Conservation (phyloP, 2,888 invertebrate genomes). For the Thecocarcelia acutangulata region DNA sequence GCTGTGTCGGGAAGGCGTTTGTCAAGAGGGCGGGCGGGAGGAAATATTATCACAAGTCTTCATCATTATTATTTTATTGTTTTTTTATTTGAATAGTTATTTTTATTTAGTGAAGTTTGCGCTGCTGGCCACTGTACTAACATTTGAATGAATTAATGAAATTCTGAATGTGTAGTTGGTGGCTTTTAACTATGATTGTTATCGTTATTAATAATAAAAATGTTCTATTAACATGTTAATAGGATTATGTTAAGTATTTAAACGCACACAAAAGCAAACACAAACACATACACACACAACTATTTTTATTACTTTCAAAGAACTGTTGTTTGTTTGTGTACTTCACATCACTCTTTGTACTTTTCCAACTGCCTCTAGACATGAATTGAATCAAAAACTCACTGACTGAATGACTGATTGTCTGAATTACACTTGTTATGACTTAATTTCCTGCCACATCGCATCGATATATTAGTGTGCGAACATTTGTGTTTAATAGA, state of each 20-base stretch:
- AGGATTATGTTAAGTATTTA: constrained; percentile 58
- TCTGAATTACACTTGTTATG: constrained; percentile 46
- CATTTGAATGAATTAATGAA: constrained; percentile 9
- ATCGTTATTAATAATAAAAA: constrained; percentile 62
- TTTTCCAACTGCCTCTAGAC: constrained; percentile 42
- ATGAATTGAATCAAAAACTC: constrained; percentile 40
- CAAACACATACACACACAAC: constrained; percentile 1
- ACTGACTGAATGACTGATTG: constrained; percentile 17
- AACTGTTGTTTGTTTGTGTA: constrained; percentile 64
- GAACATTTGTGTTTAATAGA: neutral
- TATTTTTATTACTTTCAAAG: constrained; percentile 40
- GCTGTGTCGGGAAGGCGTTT: neutral
- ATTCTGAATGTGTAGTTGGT: constrained; percentile 8
- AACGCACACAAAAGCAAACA: neutral
- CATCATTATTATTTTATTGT: constrained; percentile 58
- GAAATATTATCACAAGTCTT: constrained; percentile 43
- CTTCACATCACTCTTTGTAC: constrained; percentile 37
- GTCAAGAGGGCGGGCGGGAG: neutral
- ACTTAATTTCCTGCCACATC: constrained; percentile 43
- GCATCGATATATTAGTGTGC: neutral
- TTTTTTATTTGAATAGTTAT: constrained; percentile 39
- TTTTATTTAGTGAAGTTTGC: constrained; percentile 12
- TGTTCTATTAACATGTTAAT: constrained; percentile 67
- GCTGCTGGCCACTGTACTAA: neutral
- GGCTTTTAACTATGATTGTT: constrained; percentile 38